Percentiles rank a stretch among this genome's conserved stretches.
phyloP scores from a whole-genome alignment of 2,113 vertebrate species.

The Hoplias malabaricus region DNA sequence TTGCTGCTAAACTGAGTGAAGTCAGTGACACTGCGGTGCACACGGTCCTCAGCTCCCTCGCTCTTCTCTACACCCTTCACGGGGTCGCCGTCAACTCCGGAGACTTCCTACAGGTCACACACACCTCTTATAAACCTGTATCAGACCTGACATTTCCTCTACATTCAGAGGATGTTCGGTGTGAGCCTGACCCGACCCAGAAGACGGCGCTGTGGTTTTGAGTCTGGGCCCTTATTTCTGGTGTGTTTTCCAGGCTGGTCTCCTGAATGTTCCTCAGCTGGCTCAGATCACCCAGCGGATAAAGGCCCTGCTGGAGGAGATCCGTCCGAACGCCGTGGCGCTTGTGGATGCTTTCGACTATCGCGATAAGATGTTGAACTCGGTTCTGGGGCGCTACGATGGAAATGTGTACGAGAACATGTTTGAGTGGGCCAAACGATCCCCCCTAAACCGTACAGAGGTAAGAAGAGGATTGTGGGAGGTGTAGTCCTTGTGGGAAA shows the following conservation, averaged over 20 bases:
- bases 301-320: slow-evolving; percentile 82
- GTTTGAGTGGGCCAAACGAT: slow-evolving; percentile 94
- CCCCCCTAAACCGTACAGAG: slow-evolving; percentile 90
- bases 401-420: slow-evolving; percentile 95
- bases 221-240: background rate
- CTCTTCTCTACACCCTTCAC: slow-evolving; percentile 84
- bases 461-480: too few species aligned
- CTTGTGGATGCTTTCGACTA: slow-evolving; percentile 92
- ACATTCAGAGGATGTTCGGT: too few species aligned
- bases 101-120: slow-evolving; percentile 87
- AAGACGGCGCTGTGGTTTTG: too few species aligned
- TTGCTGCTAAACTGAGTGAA: slow-evolving; percentile 81
- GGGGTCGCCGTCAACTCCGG: slow-evolving; percentile 85
- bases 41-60: slow-evolving; percentile 80
- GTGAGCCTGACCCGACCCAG: too few species aligned
- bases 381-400: slow-evolving; percentile 90
- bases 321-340: slow-evolving; percentile 85
- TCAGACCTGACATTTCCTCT: background rate
- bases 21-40: slow-evolving; percentile 74
- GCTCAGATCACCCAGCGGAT: slow-evolving; percentile 77
- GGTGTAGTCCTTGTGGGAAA: too few species aligned
- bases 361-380: slow-evolving; percentile 80
- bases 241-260: slow-evolving; percentile 72
- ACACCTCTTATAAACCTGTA: background rate
- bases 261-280: slow-evolving; percentile 81